A percentile compares a stretch with the other conserved stretches of the same genome.
These are phyloP conservation scores for Ictalurus punctatus DNA, from an alignment of 2,113 vertebrate genomes.

Conservation along the genomic window DNA sequence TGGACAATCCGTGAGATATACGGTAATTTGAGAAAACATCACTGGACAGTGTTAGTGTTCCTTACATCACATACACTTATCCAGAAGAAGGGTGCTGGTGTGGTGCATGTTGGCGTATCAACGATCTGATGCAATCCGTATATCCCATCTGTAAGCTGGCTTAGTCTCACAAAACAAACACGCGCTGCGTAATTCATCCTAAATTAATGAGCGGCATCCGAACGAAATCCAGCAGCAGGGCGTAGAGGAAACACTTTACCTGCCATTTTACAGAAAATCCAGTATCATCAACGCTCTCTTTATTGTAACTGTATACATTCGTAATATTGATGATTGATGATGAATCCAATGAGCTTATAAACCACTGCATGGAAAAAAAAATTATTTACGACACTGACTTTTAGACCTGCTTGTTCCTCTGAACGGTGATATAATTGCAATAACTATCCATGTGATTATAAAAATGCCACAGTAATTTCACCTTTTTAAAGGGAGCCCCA, in stretches of 20 bases:
- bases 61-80: neutral
- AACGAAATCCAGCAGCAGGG: neutral
- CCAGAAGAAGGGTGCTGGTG: neutral
- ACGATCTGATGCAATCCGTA: conserved; percentile 1
- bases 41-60: neutral
- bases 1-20: neutral
- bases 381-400: neutral
- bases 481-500: neutral
- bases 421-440: neutral
- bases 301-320: neutral
- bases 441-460: neutral
- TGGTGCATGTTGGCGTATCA: neutral
- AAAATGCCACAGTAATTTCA: neutral
- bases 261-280: neutral
- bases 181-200: conserved; percentile 29
- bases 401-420: neutral
- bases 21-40: neutral
- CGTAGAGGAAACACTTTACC: neutral
- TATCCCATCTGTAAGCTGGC: conserved; percentile 7
- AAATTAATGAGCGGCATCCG: conserved; percentile 34
- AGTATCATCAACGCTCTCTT: neutral
- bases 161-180: conserved; percentile 25
- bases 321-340: neutral
- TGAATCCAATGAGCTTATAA: neutral
- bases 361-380: neutral